Conservation (phyloP, 1,140 invertebrate genomes). For the Druon quercuslanigerum region DNA sequence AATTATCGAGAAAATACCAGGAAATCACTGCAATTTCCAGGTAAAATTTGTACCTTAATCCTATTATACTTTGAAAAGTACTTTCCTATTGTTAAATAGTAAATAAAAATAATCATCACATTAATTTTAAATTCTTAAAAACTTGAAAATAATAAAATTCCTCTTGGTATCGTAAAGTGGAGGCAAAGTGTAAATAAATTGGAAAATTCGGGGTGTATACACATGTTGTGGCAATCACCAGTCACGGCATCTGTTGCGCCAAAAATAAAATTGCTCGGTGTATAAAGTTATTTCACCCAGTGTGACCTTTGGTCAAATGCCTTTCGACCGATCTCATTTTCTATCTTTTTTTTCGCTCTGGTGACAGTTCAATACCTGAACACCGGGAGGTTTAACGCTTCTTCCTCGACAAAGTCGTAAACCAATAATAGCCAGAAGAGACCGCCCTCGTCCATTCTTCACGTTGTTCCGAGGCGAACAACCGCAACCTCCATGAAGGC, state of each 20-base stretch:
- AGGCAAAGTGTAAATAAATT: background rate
- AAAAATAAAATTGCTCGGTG: background rate
- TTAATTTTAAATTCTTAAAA: too few species aligned
- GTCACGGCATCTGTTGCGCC: slow-evolving; percentile 13
- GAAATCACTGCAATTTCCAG: too few species aligned
- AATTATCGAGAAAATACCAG: too few species aligned
- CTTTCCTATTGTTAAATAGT: too few species aligned
- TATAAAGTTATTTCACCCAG: slow-evolving; percentile 25
- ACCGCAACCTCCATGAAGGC: slow-evolving; percentile 30
- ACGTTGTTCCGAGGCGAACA: slow-evolving; percentile 25
- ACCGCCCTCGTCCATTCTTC: slow-evolving; percentile 15
- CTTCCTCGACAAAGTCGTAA: slow-evolving; percentile 39
- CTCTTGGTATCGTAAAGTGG: too few species aligned
- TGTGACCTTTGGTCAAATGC: slow-evolving; percentile 29
- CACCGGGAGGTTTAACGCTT: slow-evolving; percentile 38
- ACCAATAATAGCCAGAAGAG: slow-evolving; percentile 40
- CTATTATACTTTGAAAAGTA: too few species aligned
- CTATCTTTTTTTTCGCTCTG: slow-evolving; percentile 14
- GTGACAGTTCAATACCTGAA: slow-evolving; percentile 27
- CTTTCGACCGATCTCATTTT: slow-evolving; percentile 15
- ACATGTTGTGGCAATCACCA: slow-evolving; percentile 3
- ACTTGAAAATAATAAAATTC: too few species aligned
- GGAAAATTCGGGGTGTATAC: background rate
- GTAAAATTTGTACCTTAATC: too few species aligned
- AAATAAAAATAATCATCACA: too few species aligned